A percentile compares a stretch with the other conserved stretches of the same genome.
Evolutionary conservation across 2,113 vertebrate genomes (phyloP).

Genomic region (Grammomys surdaster): DNA sequence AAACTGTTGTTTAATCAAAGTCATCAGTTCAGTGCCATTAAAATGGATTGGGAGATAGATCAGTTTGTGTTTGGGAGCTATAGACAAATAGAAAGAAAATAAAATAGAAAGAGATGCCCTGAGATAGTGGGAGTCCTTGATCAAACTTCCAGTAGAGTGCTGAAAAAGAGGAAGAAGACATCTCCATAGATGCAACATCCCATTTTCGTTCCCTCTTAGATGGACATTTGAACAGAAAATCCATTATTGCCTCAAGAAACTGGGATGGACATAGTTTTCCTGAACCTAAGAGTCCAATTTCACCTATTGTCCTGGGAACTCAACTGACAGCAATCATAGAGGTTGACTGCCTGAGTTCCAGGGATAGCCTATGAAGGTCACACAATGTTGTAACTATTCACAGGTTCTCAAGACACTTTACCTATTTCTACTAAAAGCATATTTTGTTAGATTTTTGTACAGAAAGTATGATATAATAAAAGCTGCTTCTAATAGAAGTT

Average conservation of each 20-base stretch:
- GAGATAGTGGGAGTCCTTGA: accelerated
- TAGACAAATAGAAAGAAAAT: neutral
- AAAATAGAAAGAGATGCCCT: neutral
- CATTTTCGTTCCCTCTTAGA: neutral
- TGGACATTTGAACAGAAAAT: neutral
- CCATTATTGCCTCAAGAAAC: neutral
- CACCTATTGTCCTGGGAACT: neutral
- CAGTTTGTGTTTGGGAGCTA: neutral
- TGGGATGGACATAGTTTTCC: neutral
- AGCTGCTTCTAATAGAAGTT: neutral
- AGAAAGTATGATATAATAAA: neutral
- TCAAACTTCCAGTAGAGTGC: neutral
- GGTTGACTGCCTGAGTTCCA: neutral
- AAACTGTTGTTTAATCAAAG: neutral
- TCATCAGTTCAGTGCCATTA: neutral
- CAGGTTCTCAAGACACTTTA: neutral
- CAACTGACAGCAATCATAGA: neutral
- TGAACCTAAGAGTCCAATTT: neutral
- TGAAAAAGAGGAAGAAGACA: neutral
- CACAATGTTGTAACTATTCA: neutral
- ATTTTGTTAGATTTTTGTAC: neutral
- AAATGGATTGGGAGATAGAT: neutral
- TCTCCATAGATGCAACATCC: neutral
- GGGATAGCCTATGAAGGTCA: neutral
- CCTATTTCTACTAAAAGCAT: neutral